Base-by-base conservation (phyloP, 2,797 vertebrate genomes). In the Poecile montanus region DNA sequence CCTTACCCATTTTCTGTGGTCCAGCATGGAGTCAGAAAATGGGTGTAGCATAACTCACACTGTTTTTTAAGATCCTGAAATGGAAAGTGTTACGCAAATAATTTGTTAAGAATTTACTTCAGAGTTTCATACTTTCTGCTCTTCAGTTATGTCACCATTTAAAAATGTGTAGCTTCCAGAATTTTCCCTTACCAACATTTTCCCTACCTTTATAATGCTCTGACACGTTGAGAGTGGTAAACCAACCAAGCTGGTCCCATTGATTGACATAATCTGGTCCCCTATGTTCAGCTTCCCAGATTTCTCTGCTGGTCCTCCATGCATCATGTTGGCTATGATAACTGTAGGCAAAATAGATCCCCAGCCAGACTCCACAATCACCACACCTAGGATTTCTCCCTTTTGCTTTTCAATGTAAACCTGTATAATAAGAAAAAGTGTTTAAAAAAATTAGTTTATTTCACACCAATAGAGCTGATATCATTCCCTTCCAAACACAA, bases 261-360 rank as follows among this genome's bases (percentile, higher is more conserved):
- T 99, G 81, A 99, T 99, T n/a, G 99, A 99, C 99, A 99, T 99
- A 87, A 99, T 99, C 97, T 99, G 99, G 96, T 99, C 99, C 56
- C 99, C 99, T 17, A 99, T 99, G 85, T 99, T 99, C 88, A 99
- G 97, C 84, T 98, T 98, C 38, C 99, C 99, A 9, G 99, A 99
- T 85, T 99, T 99, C 97, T 99, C 99, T 2, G 99, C 99, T 0
- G 99, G 99, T 73, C 99, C 99, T 65, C 98, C 99, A 12, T 99
- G 99, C 99, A 99, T 99, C 98, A 99, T 99, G 97, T 99, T 99
- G 91, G 99, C 99, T 72, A 99, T 99, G 93, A 99, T 99, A 96
- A 99, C 99, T 0, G 99, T 99, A 21, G 99, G 99, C 63, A 99
- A 96, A 98, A 99, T 99, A 96, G 99, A 99, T 72, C 99, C 99